These are phyloP conservation scores for Euplexia lucipara DNA, from an alignment of 2,888 invertebrate genomes.

Conservation along the genomic window DNA sequence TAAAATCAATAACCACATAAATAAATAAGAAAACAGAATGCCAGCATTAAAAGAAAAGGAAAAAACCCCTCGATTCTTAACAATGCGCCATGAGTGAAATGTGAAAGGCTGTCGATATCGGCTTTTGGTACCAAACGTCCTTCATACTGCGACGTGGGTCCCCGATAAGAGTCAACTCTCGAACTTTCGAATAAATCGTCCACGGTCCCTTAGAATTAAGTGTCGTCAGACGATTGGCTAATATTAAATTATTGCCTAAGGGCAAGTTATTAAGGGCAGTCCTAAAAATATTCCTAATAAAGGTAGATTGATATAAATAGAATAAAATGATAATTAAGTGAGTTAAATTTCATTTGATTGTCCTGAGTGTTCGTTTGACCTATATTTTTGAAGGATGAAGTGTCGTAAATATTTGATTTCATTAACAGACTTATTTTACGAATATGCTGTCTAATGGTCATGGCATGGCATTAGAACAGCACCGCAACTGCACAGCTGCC, in stretches of 20 bases:
- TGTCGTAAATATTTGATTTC: no score
- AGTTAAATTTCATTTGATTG: neutral
- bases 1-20: slow-evolving; percentile 39
- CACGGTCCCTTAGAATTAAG: slow-evolving; percentile 33
- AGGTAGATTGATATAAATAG: neutral
- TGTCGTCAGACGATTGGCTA: slow-evolving; percentile 26
- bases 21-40: slow-evolving; percentile 28
- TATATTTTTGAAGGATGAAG: neutral
- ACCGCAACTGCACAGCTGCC: no score
- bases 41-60: slow-evolving; percentile 22
- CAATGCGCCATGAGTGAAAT: slow-evolving; percentile 38
- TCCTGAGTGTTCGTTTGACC: neutral
- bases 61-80: slow-evolving; percentile 26
- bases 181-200: slow-evolving; percentile 67
- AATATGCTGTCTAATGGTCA: no score
- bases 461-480: no score
- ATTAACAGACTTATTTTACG: no score
- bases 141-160: slow-evolving; percentile 43
- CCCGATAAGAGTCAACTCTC: slow-evolving; percentile 61
- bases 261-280: neutral
- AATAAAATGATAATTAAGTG: neutral
- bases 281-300: neutral
- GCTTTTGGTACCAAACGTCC: slow-evolving; percentile 35
- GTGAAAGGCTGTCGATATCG: slow-evolving; percentile 34
- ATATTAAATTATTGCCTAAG: slow-evolving; percentile 31